These are phyloP conservation scores for Dascillus cervinus DNA, from an alignment of 2,888 invertebrate species.

Conservation along the genomic window DNA sequence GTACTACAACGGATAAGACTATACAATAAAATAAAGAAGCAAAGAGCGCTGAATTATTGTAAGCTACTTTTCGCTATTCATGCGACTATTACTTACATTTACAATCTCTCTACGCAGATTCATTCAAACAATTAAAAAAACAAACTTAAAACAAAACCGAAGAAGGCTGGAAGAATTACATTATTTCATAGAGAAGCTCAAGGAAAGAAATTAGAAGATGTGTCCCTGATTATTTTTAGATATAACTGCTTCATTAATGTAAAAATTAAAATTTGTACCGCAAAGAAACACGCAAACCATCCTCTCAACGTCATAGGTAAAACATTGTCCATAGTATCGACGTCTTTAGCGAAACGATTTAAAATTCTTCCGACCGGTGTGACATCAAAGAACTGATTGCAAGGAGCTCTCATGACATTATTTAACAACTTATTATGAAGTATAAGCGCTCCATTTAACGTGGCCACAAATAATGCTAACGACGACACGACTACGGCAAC, in stretches of 20 bases:
- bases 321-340: conserved; percentile 63
- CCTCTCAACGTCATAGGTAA: conserved; percentile 65
- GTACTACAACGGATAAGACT: no score
- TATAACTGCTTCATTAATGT: conserved; percentile 18
- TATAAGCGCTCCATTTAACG: conserved; percentile 53
- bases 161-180: no score
- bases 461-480: conserved; percentile 59
- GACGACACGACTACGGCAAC: conserved; percentile 57
- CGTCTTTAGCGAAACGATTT: conserved; percentile 70
- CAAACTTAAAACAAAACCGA: no score
- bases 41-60: no score
- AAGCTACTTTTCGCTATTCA: no score
- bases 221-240: no score
- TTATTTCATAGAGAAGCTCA: no score
- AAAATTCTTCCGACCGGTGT: conserved; percentile 73
- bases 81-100: no score
- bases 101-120: no score
- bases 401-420: conserved; percentile 59
- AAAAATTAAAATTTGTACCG: conserved; percentile 41
- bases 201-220: no score
- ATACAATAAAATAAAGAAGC: no score
- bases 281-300: conserved; percentile 60
- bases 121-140: no score
- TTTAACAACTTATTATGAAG: conserved; percentile 59
- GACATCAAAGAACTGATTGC: conserved; percentile 69